Conservation (phyloP, 2,797 vertebrate species). For the Notamacropus eugenii region DNA sequence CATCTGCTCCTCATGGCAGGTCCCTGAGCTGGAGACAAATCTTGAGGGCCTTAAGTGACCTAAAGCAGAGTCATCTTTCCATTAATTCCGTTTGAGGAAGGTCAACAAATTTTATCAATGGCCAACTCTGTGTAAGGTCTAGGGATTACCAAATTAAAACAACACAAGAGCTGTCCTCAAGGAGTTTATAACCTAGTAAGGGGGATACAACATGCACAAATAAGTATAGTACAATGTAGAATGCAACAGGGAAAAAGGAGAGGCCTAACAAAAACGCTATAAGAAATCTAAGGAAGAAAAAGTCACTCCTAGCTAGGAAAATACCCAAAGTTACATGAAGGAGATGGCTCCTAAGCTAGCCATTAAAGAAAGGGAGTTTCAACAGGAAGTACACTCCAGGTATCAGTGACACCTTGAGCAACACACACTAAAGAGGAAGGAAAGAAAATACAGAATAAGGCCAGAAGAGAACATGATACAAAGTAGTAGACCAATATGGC, state of each 20-base stretch:
- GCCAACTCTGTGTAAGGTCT: background rate
- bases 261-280: background rate
- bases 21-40: slow-evolving; percentile 45
- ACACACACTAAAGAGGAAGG: background rate
- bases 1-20: slow-evolving; percentile 51
- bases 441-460: background rate
- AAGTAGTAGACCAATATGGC: background rate
- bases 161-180: background rate
- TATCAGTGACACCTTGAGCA: background rate
- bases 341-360: background rate
- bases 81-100: slow-evolving; percentile 16
- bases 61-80: slow-evolving; percentile 28
- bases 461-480: background rate
- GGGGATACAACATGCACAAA: background rate
- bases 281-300: background rate
- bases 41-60: slow-evolving; percentile 15
- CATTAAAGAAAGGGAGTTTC: background rate
- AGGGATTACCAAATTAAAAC: background rate
- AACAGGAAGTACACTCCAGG: background rate
- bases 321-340: background rate
- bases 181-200: background rate
- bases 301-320: background rate
- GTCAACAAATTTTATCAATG: slow-evolving; percentile 20
- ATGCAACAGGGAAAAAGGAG: background rate
- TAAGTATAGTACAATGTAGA: background rate